Evolutionary conservation across 2,797 vertebrate species (phyloP), one percentile per base, ranked within the genome.

Genomic region (Galagoides demidoff): DNA sequence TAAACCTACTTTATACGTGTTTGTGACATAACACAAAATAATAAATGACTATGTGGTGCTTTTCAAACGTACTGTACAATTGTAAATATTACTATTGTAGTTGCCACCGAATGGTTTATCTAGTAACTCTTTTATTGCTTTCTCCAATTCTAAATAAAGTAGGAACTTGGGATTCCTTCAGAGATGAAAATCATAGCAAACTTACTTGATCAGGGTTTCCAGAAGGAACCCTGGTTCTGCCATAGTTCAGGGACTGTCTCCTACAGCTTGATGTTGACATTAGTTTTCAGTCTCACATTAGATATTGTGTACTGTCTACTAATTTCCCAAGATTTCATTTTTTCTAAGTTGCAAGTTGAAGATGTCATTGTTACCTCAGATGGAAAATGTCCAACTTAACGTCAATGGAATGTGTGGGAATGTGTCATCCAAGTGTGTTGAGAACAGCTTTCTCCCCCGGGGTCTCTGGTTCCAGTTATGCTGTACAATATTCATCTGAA

Each of bases 221-320:
- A 73, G 93, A 63, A 59, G 31, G 55, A 64, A 16, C 63, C 20
- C 1, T 12, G 17, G 39, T 55, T 82, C n/a, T 6, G 11, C 25
- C 29, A 1, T 66, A 71, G 88, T 81, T 95, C 78, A 85, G 39
- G 61, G 43, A 78, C 16, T 87, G 57, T 85, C 55, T 73, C 19
- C 11, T 84, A 29, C 78, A 76, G 22, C 29, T 92, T 81, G 43
- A 7, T 20, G 31, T 73, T 61, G 55, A 52, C 39, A 89, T 95
- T 92, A 37, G n/a, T 90, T 94, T 90, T 91, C 37, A 68, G 9
- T 82, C 37, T 74, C 89, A n/a, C 11, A 9, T 93, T 66, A 71
- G 52, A 27, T 13, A 59, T 27, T 89, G 63, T 7, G 61, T 89
- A 59, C 77, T 82, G 37, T 29, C 89, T 79, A 79, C 7, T 10